phyloP scores from a whole-genome alignment of 2,888 invertebrate species.

The Sinodicranocentrus sp. region DNA sequence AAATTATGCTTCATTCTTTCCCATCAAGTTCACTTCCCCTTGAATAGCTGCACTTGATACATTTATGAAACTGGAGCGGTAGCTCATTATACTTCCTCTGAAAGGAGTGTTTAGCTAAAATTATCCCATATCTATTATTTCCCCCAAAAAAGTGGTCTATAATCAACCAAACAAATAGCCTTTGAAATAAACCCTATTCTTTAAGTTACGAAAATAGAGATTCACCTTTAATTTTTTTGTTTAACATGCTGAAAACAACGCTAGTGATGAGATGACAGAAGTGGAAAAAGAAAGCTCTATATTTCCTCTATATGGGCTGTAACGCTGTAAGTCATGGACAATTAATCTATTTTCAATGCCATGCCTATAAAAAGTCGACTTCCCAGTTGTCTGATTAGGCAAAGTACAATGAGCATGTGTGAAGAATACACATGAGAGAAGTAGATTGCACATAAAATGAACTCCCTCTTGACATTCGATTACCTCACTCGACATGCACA shows the following conservation, averaged over 20 bases:
- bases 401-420: no score
- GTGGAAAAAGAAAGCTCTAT: background rate
- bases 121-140: no score
- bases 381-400: background rate
- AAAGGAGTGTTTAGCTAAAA: no score
- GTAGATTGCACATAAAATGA: background rate
- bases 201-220: slow-evolving; percentile 5
- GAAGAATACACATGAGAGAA: background rate
- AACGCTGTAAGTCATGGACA: slow-evolving; percentile 19
- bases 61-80: no score
- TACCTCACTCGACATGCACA: background rate
- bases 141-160: no score
- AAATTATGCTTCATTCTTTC: no score
- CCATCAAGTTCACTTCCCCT: no score
- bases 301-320: background rate
- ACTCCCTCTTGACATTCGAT: slow-evolving; percentile 18
- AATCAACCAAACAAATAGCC: no score
- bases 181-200: slow-evolving; percentile 7
- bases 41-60: no score
- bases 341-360: slow-evolving; percentile 42
- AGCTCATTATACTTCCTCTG: no score
- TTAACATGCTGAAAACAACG: background rate
- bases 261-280: background rate
- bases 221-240: slow-evolving; percentile 9
- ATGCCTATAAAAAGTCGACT: background rate